Percentiles rank a stretch among this genome's conserved stretches.
phyloP scores from a whole-genome alignment of 2,888 invertebrate genomes.

The Drosophila kanekoi region DNA sequence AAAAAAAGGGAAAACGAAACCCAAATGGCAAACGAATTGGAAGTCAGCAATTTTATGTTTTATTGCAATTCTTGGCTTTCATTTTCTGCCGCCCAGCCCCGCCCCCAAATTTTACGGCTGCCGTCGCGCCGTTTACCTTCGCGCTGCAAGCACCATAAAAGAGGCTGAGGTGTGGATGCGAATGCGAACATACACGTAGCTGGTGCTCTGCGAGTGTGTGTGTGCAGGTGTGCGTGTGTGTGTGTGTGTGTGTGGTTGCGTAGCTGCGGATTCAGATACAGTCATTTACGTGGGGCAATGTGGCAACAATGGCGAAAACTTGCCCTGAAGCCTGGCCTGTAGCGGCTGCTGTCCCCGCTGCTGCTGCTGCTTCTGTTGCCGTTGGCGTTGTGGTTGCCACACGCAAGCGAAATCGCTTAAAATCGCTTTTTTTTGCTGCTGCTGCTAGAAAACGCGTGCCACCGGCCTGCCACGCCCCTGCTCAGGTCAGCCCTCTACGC shows the following conservation, averaged over 20 bases:
- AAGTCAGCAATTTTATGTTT: slow-evolving; percentile 80
- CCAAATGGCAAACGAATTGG: slow-evolving; percentile 79
- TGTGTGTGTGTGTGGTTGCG: slow-evolving; percentile 26
- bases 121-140: slow-evolving; percentile 46
- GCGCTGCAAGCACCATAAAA: slow-evolving; percentile 49
- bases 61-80: slow-evolving; percentile 77
- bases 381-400: slow-evolving; percentile 40
- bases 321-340: too few species aligned
- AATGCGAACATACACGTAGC: background rate
- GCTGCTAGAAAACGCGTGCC: slow-evolving; percentile 22
- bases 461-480: slow-evolving; percentile 6
- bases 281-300: slow-evolving; percentile 50
- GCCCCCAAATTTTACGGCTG: slow-evolving; percentile 21
- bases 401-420: slow-evolving; percentile 64
- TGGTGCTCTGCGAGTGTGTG: background rate
- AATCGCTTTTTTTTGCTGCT: slow-evolving; percentile 41
- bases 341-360: slow-evolving; percentile 7
- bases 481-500: slow-evolving; percentile 18
- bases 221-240: slow-evolving; percentile 5
- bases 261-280: slow-evolving; percentile 57
- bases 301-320: slow-evolving; percentile 35
- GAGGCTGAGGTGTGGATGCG: slow-evolving; percentile 18
- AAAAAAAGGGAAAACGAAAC: slow-evolving; percentile 64
- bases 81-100: slow-evolving; percentile 33
- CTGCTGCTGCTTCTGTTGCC: too few species aligned